A percentile compares a stretch with the other conserved stretches of the same genome.
These are phyloP conservation scores for Euglossa dilemma DNA, from an alignment of 1,140 invertebrate species.

Conservation along the genomic window DNA sequence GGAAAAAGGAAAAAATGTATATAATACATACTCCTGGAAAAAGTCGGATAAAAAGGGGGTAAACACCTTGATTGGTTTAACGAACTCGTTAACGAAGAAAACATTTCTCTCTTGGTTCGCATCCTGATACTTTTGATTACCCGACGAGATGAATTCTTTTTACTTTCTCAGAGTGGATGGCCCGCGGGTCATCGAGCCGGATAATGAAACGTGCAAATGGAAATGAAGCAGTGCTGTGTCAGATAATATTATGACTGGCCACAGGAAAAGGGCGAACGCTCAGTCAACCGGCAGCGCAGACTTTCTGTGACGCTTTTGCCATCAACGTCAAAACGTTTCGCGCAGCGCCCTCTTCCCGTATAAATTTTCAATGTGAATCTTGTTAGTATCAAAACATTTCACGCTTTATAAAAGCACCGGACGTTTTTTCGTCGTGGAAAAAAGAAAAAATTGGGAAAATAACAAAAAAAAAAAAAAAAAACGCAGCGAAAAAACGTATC, in stretches of 20 bases:
- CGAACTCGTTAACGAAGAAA: conserved; percentile 60
- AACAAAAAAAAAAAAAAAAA: too few species aligned
- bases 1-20: not conserved
- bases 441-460: not conserved
- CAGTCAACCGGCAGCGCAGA: conserved; percentile 57
- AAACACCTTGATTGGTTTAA: conserved; percentile 56
- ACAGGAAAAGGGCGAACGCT: conserved; percentile 65
- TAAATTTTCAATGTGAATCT: conserved; percentile 60
- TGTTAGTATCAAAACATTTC: conserved; percentile 54
- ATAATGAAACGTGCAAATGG: conserved; percentile 75
- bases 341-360: conserved; percentile 43
- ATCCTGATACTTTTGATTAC: conserved; percentile 62
- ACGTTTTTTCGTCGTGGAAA: conserved; percentile 40
- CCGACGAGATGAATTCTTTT: conserved; percentile 59
- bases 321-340: conserved; percentile 59
- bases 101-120: conserved; percentile 36
- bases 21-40: not conserved
- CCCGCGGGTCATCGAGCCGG: conserved; percentile 67
- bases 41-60: conserved; percentile 35
- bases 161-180: conserved; percentile 53
- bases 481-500: too few species aligned
- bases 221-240: conserved; percentile 73
- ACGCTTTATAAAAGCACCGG: conserved; percentile 28
- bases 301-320: conserved; percentile 63
- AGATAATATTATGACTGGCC: conserved; percentile 75